A percentile compares a stretch with the other conserved stretches of the same genome.
Conservation (phyloP, 1,140 invertebrate genomes). For the Drosophila repletoides region DNA sequence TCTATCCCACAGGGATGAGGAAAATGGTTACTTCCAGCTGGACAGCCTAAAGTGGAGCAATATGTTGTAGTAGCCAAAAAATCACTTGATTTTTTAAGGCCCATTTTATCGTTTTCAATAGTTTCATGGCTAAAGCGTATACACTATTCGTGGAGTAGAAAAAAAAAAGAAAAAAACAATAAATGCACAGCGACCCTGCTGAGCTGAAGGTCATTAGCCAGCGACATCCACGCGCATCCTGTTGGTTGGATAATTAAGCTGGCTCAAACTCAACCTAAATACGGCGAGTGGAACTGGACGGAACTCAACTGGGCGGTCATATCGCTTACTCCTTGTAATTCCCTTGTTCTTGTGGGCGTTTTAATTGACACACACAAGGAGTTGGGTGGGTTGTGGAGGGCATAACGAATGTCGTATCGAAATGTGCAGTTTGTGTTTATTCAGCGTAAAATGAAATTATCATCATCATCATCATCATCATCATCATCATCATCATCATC, state of each 20-base stretch:
- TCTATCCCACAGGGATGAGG: too few species aligned
- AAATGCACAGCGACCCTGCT: neutral
- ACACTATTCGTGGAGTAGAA: neutral
- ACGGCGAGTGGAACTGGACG: neutral
- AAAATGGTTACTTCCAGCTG: too few species aligned
- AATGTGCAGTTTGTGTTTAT: conserved; percentile 68
- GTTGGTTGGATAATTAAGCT: conserved; percentile 45
- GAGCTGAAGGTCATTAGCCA: conserved; percentile 33
- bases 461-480: conserved; percentile 72
- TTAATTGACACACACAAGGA: conserved; percentile 51
- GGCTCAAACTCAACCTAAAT: conserved; percentile 21
- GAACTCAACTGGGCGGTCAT: conserved; percentile 13
- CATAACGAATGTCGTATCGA: conserved; percentile 27
- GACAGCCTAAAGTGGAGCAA: too few species aligned
- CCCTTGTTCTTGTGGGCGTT: conserved; percentile 37
- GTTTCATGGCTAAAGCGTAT: too few species aligned
- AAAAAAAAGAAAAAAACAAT: conserved; percentile 11
- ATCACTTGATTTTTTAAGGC: too few species aligned
- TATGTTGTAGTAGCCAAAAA: too few species aligned
- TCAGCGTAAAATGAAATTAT: conserved; percentile 73
- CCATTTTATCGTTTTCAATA: too few species aligned
- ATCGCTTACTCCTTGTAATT: conserved; percentile 35
- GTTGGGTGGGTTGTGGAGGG: neutral
- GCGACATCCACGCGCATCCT: conserved; percentile 30
- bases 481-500: too few species aligned